phyloP scores from a whole-genome alignment of 2,888 invertebrate species.

The Macaria notata region DNA sequence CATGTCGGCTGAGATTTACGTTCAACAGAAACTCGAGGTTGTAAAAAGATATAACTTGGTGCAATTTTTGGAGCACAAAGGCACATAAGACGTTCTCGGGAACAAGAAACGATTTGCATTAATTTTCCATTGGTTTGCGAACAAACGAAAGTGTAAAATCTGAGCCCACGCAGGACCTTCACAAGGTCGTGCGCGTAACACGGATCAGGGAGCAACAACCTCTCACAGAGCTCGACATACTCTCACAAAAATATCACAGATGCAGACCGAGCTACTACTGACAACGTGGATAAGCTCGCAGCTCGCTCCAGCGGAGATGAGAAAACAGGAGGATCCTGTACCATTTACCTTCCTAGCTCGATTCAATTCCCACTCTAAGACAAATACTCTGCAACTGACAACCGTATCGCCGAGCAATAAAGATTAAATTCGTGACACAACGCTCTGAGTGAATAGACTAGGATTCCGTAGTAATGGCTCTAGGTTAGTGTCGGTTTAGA shows the following conservation, averaged over 20 bases:
- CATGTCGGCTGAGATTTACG: slow-evolving; percentile 5
- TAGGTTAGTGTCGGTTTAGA: slow-evolving; percentile 16
- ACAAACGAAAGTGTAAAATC: slow-evolving; percentile 24
- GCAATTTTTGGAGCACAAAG: slow-evolving; percentile 2
- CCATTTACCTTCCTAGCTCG: too few species aligned
- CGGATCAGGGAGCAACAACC: slow-evolving; percentile 23
- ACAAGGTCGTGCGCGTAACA: slow-evolving; percentile 30
- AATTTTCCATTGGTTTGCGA: slow-evolving; percentile 22
- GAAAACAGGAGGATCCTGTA: not conserved
- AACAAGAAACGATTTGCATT: slow-evolving; percentile 19
- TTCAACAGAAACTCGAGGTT: slow-evolving; percentile 2
- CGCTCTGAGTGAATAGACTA: too few species aligned
- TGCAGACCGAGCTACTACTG: not conserved
- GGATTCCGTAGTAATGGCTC: too few species aligned
- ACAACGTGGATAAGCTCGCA: not conserved
- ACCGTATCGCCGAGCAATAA: too few species aligned
- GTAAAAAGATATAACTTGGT: slow-evolving; percentile 4
- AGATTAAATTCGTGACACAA: too few species aligned
- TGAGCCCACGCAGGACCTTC: slow-evolving; percentile 28
- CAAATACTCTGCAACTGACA: too few species aligned
- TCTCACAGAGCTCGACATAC: not conserved
- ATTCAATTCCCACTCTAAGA: too few species aligned
- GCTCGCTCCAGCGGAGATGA: slow-evolving; percentile 1
- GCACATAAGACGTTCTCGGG: slow-evolving; percentile 12
- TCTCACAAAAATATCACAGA: slow-evolving; percentile 2